A percentile compares a stretch with the other conserved stretches of the same genome.
These are phyloP conservation scores for Labrus mixtus DNA, from an alignment of 2,113 vertebrate genomes.

Conservation along the genomic window DNA sequence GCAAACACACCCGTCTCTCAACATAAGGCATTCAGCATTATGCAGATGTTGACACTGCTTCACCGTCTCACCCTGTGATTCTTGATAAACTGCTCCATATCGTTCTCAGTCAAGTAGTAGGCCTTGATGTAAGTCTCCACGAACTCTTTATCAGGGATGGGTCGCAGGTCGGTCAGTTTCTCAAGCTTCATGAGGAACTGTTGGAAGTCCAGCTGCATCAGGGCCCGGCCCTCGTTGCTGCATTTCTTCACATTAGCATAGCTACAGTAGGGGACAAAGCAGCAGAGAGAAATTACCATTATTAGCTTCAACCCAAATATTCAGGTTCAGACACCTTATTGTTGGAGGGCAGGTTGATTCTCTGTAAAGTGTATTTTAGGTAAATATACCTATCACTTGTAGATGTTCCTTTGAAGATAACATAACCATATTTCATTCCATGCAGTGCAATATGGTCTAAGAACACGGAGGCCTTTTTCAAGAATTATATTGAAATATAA, in stretches of 20 bases:
- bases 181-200: slow-evolving; percentile 99
- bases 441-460: too few species aligned
- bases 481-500: too few species aligned
- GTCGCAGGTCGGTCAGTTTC: slow-evolving; percentile 96
- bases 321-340: background rate
- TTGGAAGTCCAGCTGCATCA: slow-evolving; percentile 99
- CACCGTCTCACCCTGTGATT: slow-evolving; percentile 91
- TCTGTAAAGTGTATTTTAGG: background rate
- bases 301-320: background rate
- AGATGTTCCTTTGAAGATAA: background rate
- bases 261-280: slow-evolving; percentile 73
- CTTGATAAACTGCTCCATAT: slow-evolving; percentile 99
- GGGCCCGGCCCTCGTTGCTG: slow-evolving; percentile 97
- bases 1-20: background rate
- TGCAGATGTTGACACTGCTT: background rate
- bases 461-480: too few species aligned
- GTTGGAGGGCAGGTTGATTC: background rate
- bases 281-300: background rate
- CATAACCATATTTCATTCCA: too few species aligned
- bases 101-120: slow-evolving; percentile 97
- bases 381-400: background rate
- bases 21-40: too few species aligned
- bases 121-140: slow-evolving; percentile 99
- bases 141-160: slow-evolving; percentile 98
- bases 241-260: slow-evolving; percentile 99